These are phyloP conservation scores for Congeria kusceri DNA, from an alignment of 2,888 invertebrate genomes.

Conservation along the genomic window DNA sequence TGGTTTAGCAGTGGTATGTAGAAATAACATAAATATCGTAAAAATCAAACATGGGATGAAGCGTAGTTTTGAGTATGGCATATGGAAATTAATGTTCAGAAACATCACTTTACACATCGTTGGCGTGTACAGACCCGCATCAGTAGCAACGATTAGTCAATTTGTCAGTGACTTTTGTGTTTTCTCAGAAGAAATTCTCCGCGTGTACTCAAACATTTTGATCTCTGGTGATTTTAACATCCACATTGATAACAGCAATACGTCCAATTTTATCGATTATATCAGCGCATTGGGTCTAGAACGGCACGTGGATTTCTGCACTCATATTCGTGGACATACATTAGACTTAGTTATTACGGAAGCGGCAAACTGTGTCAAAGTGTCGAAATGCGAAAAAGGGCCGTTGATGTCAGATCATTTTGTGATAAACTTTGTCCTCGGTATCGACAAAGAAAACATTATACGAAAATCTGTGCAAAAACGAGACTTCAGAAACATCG, in stretches of 20 bases:
- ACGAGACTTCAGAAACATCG: no score
- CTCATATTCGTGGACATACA: conserved; percentile 15
- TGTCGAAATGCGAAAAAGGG: conserved; percentile 12
- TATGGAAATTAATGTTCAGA: conserved; percentile 19
- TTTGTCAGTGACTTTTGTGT: conserved; percentile 30
- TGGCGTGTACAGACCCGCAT: conserved; percentile 40
- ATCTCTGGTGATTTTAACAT: conserved; percentile 40
- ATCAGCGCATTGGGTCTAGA: conserved; percentile 12
- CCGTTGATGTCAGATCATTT: conserved; percentile 25
- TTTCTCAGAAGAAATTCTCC: conserved; percentile 25
- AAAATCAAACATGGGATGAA: conserved; percentile 8
- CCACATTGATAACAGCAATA: conserved; percentile 22
- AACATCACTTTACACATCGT: conserved; percentile 12
- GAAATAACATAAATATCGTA: conserved; percentile 4
- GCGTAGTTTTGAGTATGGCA: conserved; percentile 17
- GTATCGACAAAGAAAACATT: no score
- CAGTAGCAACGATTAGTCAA: conserved; percentile 19
- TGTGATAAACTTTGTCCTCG: no score
- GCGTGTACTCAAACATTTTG: conserved; percentile 33
- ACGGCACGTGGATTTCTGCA: conserved; percentile 27
- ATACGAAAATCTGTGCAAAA: no score
- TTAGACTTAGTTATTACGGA: conserved; percentile 28
- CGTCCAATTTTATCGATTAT: conserved; percentile 15
- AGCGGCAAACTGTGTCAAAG: conserved; percentile 5
- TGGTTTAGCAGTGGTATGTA: conserved; percentile 18